Evolutionary conservation across 1,140 invertebrate genomes (phyloP).

Genomic region (Drosophila parabipectinata): DNA sequence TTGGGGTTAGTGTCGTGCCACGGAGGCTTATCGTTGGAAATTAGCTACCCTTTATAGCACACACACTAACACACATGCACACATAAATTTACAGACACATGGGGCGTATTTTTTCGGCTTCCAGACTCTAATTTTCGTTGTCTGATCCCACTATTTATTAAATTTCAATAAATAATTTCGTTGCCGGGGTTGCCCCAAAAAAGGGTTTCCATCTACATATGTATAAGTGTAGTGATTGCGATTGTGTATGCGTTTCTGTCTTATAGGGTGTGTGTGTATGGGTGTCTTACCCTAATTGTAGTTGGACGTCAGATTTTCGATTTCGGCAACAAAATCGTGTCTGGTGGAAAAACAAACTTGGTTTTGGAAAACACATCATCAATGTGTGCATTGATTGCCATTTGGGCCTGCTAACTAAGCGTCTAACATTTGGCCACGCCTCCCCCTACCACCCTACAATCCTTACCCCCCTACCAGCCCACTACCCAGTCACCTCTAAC

Average conservation of each 20-base stretch:
- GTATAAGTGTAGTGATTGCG: neutral
- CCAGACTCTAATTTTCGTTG: conserved; percentile 78
- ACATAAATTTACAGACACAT: conserved; percentile 19
- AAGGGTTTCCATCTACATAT: conserved; percentile 39
- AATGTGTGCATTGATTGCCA: conserved; percentile 76
- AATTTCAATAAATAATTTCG: conserved; percentile 83
- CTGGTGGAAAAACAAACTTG: conserved; percentile 11
- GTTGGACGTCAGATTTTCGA: conserved; percentile 55
- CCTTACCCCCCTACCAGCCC: too few species aligned
- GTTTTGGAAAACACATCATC: conserved; percentile 35
- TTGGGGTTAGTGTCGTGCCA: conserved; percentile 72
- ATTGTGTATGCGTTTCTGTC: too few species aligned
- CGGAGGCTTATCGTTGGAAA: conserved; percentile 74
- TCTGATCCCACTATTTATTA: conserved; percentile 83
- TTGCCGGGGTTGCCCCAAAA: conserved; percentile 30
- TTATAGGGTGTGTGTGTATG: neutral
- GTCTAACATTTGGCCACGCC: conserved; percentile 68
- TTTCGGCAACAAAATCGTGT: conserved; percentile 50
- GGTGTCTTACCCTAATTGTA: conserved; percentile 56
- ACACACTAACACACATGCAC: conserved; percentile 32
- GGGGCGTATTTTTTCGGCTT: conserved; percentile 61
- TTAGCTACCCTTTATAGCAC: conserved; percentile 73
- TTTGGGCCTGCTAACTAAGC: conserved; percentile 69
- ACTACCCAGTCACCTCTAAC: neutral
- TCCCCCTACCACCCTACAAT: neutral